Base-by-base conservation (phyloP, 37 sponge, comb jelly and placozoan species). In the Tethya wilhelma region DNA sequence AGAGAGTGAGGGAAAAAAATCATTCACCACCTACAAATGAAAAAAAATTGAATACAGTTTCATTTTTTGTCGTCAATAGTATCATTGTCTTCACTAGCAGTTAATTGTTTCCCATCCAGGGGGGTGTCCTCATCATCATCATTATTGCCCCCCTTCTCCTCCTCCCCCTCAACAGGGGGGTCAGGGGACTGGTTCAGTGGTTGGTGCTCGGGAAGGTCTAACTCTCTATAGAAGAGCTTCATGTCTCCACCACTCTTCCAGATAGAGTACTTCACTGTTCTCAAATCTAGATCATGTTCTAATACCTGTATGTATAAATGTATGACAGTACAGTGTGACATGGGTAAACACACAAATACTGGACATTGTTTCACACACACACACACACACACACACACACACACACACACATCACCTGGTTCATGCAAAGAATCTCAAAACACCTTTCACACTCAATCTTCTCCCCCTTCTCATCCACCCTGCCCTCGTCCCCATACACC, bases 181-280 rank as follows among this genome's bases (percentile, higher is more conserved):
- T n/a, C n/a, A n/a, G n/a, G n/a, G n/a, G n/a, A n/a, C n/a, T n/a
- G n/a, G n/a, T n/a, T n/a, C n/a, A n/a, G n/a, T n/a, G n/a, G n/a
- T n/a, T n/a, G n/a, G n/a, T n/a, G n/a, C n/a, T n/a, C n/a, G n/a
- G n/a, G n/a, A 19, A n/a, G 53, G 7, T 71, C 69, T 37, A 25
- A 42, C 36, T 90, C 79, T 39, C 87, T 76, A 69, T 97, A 97
- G 38, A 59, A 67, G 31, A 97, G 73, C 42, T 82, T 89, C 65
- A 94, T 74, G 39, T 97, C 98, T 0, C 91, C 79, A 22, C 94
- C 86, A 59, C 92, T 86, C 71, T 93, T 98, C 99, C 99, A 98
- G 22, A 90, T 79, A 29, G 69, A 73, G 74, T 93, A 76, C 33
- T 85, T 84, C 39, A 95, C 92, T 58, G 96, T 93, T 65, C 99